Base-by-base conservation (phyloP, 2,888 invertebrate genomes). In the Apamea anceps region DNA sequence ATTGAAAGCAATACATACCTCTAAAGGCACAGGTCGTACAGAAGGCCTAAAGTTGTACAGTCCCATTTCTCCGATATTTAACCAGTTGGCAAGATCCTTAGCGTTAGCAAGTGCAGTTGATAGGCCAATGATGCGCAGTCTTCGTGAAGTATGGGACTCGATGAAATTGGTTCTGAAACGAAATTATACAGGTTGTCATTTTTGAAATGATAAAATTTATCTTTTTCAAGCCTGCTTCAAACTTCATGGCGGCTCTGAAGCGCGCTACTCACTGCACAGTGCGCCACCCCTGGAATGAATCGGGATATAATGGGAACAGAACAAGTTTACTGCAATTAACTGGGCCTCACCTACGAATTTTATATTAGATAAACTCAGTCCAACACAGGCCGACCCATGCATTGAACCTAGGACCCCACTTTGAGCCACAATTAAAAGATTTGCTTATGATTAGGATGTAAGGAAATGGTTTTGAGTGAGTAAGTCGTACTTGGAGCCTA, bases 71-170 rank as follows among this genome's bases (percentile, higher is more conserved):
- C 98, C 97, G 62, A 99, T 99, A 73, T 98, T 98, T 42, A 99
- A 97, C 99, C 99, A 99, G 94, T 99, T 99, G 21, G 99, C 99
- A 51, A 99, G 97, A 94, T 99, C 99, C 68, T 98, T 98, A 2
- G 99, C 99, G 96, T 99, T 99, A 0, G 99, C 99, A 85, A 99
- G 97, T 0, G 99, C 99, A 0, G 99, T 99, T 0, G 99, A 99
- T 12, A 99, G 96, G 0, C 99, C 99, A 66, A 99, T 98, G 72
- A 99, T 98, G 32, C 99, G 97, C 18, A 99, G 97, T 25, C 98
- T 97, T 67, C 98, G 97, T 13, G 98, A 97, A 0, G 99, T 99
- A 91, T 99, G 98, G 0, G 98, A 98, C 42, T 99, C 98, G 77
- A 99, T 99, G 94, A 99, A 99, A 96, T 99, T 99, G 63, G 99